Base-by-base conservation (phyloP, 2,888 invertebrate genomes). In the Drosophila setosimentum region DNA sequence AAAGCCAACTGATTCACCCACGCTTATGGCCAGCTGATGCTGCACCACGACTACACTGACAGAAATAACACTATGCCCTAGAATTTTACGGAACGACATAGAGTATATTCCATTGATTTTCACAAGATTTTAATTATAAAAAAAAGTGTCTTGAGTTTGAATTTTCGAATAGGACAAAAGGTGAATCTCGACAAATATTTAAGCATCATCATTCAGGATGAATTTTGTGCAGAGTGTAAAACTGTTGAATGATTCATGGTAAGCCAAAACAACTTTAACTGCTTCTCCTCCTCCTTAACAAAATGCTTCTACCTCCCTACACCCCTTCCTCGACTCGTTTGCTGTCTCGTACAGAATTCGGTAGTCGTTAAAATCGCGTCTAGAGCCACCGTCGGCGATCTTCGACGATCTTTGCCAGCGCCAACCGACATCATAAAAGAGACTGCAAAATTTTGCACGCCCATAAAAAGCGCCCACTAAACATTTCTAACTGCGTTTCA, bases 391-490 rank as follows among this genome's bases (percentile, higher is more conserved):
- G 77, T 69, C 65, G 58, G 70, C 82, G 81, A 73, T 82, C 72
- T 72, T 75, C 69, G 66, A 37, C 66, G 61, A 68, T 58, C 75
- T 58, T 35, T 42, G 57, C 73, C 48, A 53, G 37, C 63, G 79
- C 61, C 68, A 16, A 77, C 61, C 68, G 16, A 77, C 74, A 73
- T 83, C 84, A 76, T 83, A 79, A 87, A 87, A 86, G 35, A 63
- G 21, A 33, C 73, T 64, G 61, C 81, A 76, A 68, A 85, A 82
- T 82, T 79, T 78, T 77, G 76, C 73, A 87, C 87, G 89, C 89
- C 89, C 85, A 87, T 89, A 83, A 87, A 87, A 84, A 79, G 73
- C 78, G 75, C 70, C 82, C 73, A 78, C 82, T 72, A 78, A 86
- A 70, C 73, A 66, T 75, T 58, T 79, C 55, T 37, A 54, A 60